Base-by-base conservation (phyloP, 2,113 vertebrate genomes). In the Erinaceus europaeus region DNA sequence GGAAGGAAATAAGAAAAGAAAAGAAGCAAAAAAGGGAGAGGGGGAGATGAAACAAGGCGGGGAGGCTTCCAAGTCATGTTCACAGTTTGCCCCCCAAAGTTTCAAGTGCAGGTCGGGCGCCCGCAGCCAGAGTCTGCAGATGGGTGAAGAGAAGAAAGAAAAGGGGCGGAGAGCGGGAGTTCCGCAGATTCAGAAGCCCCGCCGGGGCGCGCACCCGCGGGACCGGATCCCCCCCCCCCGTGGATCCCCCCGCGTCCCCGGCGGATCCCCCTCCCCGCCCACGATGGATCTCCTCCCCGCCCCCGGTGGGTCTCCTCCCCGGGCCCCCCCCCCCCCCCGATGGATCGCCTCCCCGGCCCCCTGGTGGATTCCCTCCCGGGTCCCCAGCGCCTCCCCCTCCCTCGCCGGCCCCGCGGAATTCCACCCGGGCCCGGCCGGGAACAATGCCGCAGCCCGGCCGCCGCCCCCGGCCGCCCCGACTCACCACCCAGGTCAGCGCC, bases 401-500 rank as follows among this genome's bases (percentile, higher is more conserved):
- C 8, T 25, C 12, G 13, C 8, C 55, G 4, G 8, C 52, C 83
- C 34, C 0, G 29, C 29, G 50, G 76, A 71, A 18, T 50, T 23
- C 65, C 73, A 3, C 27, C 50, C 46, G 18, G 18, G 68, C 48
- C 14, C 84, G 1, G 62, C 71, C n/a, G 9, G 77, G 84, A 88
- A 95, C 93, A 94, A 95, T 90, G 84, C 90, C 14, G 40, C 32
- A 17, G 5, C 84, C 67, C 2, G 25, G 50, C 62, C 59, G 40
- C 69, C n/a, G 15, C 68, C 75, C 69, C 50, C 29, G 38, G 52
- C 38, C 50, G 75, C 89, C 46, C 86, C 88, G 74, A 92, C 94
- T 92, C 95, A 96, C 96, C 96, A 96, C 96, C 96, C 95, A 96
- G 79, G 94, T 96, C 94, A 90, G 94, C 13, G 93, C 96, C 87